A percentile compares a stretch with the other conserved stretches of the same genome.
phyloP scores from a whole-genome alignment of 2,888 invertebrate genomes.

The Amphipyra berbera region DNA sequence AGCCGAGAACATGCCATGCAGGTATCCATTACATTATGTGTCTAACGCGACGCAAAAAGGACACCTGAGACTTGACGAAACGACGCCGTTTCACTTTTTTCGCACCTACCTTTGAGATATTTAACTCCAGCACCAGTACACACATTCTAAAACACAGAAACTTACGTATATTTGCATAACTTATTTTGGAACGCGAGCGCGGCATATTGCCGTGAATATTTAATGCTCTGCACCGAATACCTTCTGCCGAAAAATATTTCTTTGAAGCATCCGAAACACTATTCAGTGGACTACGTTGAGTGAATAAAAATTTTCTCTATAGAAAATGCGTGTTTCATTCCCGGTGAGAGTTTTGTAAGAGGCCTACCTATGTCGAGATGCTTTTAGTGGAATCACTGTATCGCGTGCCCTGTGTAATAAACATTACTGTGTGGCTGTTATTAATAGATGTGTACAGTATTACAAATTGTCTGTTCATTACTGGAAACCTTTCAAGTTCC shows the following conservation, averaged over 20 bases:
- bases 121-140: conserved; percentile 56
- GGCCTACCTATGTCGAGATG: conserved; percentile 70
- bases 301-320: conserved; percentile 76
- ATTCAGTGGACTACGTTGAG: conserved; percentile 72
- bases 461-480: conserved; percentile 72
- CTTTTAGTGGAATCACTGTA: conserved; percentile 85
- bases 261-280: conserved; percentile 75
- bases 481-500: conserved; percentile 62
- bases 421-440: conserved; percentile 70
- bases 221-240: conserved; percentile 67
- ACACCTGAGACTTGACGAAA: conserved; percentile 72
- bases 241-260: conserved; percentile 74
- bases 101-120: conserved; percentile 51
- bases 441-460: conserved; percentile 71
- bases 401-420: conserved; percentile 80
- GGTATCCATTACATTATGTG: conserved; percentile 71
- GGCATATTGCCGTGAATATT: conserved; percentile 79
- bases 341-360: conserved; percentile 65
- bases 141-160: conserved; percentile 69
- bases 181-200: conserved; percentile 74
- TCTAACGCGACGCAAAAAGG: conserved; percentile 65
- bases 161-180: conserved; percentile 76
- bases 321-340: conserved; percentile 71
- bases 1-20: conserved; percentile 25
- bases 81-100: conserved; percentile 61